Conservation (phyloP, 2,113 vertebrate genomes). For the Emydura subglobosa region DNA sequence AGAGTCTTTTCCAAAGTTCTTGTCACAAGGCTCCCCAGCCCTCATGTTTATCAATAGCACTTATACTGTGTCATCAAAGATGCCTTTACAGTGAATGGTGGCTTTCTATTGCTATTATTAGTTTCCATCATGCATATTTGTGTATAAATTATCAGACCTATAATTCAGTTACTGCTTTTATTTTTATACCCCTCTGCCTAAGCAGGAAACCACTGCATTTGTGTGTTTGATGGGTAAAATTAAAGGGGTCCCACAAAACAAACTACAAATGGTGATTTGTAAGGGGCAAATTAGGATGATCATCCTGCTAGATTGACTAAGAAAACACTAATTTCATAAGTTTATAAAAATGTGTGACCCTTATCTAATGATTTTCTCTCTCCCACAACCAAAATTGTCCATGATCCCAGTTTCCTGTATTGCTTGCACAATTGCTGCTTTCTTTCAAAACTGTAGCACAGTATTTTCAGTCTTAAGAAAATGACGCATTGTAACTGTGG, state of each 20-base stretch:
- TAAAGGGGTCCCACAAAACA: background rate
- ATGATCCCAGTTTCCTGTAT: background rate
- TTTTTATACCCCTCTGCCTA: background rate
- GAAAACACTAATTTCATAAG: background rate
- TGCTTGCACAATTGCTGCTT: background rate
- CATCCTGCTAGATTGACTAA: background rate
- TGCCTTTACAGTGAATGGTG: background rate
- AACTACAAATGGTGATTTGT: background rate
- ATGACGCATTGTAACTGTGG: background rate
- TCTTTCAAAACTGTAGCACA: background rate
- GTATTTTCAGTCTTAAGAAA: background rate
- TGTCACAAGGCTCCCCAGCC: background rate
- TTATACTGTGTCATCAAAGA: background rate
- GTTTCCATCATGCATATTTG: background rate
- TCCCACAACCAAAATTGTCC: background rate
- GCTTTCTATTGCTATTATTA: background rate
- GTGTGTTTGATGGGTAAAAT: background rate
- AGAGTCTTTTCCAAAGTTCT: background rate
- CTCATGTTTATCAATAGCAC: background rate
- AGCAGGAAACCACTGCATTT: background rate
- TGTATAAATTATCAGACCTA: background rate
- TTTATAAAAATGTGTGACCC: background rate
- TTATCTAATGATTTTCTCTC: background rate
- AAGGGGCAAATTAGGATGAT: background rate
- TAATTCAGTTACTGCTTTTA: background rate